These are phyloP conservation scores for Grallaria varia DNA, from an alignment of 2,113 vertebrate species.

Conservation along the genomic window DNA sequence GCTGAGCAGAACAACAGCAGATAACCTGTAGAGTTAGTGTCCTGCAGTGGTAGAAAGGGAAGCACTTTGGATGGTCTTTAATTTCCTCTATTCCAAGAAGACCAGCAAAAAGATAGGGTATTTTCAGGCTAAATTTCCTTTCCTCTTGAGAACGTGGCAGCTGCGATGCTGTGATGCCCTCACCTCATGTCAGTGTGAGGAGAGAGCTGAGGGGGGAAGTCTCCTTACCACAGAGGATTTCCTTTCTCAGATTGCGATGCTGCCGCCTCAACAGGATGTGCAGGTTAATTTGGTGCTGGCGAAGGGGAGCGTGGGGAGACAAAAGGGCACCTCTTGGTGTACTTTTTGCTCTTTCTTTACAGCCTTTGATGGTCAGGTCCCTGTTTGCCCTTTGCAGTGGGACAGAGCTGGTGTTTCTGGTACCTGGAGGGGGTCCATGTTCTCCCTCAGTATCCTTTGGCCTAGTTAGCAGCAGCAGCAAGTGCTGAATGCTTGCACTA, in stretches of 20 bases:
- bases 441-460: neutral
- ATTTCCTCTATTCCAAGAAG: neutral
- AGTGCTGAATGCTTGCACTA: neutral
- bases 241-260: neutral
- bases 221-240: neutral
- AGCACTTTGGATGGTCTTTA: neutral
- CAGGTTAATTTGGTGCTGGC: neutral
- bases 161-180: accelerated
- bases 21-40: neutral
- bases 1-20: neutral
- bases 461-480: neutral
- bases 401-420: neutral
- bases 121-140: neutral
- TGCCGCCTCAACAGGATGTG: neutral
- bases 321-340: neutral
- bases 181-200: neutral
- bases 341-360: neutral
- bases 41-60: neutral
- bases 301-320: neutral
- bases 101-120: neutral
- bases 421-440: neutral
- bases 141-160: neutral
- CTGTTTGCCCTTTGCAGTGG: neutral
- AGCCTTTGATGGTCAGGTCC: neutral
- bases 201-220: neutral